Evolutionary conservation across 2,113 vertebrate genomes (phyloP).

Genomic region (Istiophorus platypterus): DNA sequence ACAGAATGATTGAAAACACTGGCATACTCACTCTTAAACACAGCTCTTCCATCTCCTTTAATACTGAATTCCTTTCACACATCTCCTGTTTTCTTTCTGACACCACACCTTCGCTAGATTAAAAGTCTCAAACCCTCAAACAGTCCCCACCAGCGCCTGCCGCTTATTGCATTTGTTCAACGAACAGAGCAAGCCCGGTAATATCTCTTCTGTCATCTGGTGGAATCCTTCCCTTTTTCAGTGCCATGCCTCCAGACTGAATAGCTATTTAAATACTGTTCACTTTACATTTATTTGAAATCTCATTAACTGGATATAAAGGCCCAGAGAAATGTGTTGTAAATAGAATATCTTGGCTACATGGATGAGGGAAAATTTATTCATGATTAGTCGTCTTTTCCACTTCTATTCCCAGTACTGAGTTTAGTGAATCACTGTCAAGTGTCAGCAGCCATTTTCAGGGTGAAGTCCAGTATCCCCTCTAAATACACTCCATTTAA

Average conservation of each 20-base stretch:
- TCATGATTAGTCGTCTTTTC: slow-evolving; percentile 72
- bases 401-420: slow-evolving; percentile 49
- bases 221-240: slow-evolving; percentile 70
- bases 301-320: slow-evolving; percentile 83
- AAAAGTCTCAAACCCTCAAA: slow-evolving; percentile 64
- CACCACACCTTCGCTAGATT: slow-evolving; percentile 50
- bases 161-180: slow-evolving; percentile 68
- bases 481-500: slow-evolving; percentile 67
- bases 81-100: slow-evolving; percentile 26
- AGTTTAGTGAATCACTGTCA: slow-evolving; percentile 64
- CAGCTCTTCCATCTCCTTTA: slow-evolving; percentile 16
- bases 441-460: slow-evolving; percentile 71
- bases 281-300: slow-evolving; percentile 83
- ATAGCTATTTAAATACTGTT: slow-evolving; percentile 82
- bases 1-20: slow-evolving; percentile 38
- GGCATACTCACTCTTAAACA: slow-evolving; percentile 4
- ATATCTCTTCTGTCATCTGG: slow-evolving; percentile 76
- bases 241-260: slow-evolving; percentile 67
- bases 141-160: slow-evolving; percentile 37
- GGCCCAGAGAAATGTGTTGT: slow-evolving; percentile 76
- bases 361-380: slow-evolving; percentile 75
- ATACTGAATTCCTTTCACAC: slow-evolving; percentile 23
- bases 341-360: slow-evolving; percentile 80
- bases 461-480: slow-evolving; percentile 63
- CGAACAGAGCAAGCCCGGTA: slow-evolving; percentile 56